Base-by-base conservation (phyloP, 2,113 vertebrate genomes). In the Eudorcas thomsonii region DNA sequence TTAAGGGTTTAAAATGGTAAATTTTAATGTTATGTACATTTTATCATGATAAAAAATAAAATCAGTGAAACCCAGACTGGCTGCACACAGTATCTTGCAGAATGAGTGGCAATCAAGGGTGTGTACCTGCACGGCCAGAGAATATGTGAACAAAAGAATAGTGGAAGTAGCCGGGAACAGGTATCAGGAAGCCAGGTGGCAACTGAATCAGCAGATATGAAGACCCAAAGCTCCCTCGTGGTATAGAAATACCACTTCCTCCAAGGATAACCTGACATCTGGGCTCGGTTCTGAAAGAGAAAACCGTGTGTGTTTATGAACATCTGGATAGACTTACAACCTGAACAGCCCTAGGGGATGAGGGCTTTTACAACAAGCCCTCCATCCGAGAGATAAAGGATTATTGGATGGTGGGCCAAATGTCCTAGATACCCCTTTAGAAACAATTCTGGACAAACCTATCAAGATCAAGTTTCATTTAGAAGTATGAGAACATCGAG, bases 91-190 rank as follows among this genome's bases (percentile, higher is more conserved):
- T 99, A 99, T 4, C 98, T 99, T 4, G 98, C 98, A 36, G 95
- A 99, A 23, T 99, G 99, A 99, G 99, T 99, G n/a, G 98, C 95
- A 1, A 99, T 99, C 91, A 99, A 99, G 98, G 99, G 99, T 4
- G 99, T 4, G 99, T 99, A 88, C 99, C 99, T 21, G 98, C 99
- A 9, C 99, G 99, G 99, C 99, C 99, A 0, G 99, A 99, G 97
- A 99, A 99, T 97, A 99, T 43, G 0, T 99, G 99, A 85, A 99
- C 82, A 99, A 96, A 78, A 99, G 23, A 97, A 99, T 99, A 99
- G 99, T 99, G 99, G 98, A 99, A 97, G 99, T 99, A 52, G 99
- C 99, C 13, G 99, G 43, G 98, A 0, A 99, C 98, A 94, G 99
- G 99, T 23, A 99, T 99, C 0, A 98, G 99, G 97, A 98, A 96